Base-by-base conservation (phyloP, 2,113 vertebrate genomes). In the Xerus inauris region DNA sequence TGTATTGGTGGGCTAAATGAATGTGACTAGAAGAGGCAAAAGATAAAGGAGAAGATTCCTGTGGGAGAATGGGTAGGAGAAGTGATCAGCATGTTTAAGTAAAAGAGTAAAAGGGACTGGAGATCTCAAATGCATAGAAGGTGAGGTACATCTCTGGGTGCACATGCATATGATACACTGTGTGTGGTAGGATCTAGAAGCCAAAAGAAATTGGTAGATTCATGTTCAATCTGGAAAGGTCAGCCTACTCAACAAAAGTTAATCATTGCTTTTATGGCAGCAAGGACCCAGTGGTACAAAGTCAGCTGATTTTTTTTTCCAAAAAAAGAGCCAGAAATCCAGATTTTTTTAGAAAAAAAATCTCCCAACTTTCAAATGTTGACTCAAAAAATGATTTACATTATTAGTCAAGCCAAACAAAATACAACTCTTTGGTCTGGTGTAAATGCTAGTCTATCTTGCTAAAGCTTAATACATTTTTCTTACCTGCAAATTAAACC, bases 301-400 rank as follows among this genome's bases (percentile, higher is more conserved):
- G 26, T 75, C 17, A 40, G 19, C 51, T 35, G 67, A 2, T n/a
- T n/a, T 13, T 22, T 49, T 47, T 65, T 16, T 45, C 20, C 42
- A 42, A 67, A 49, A 49, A 19, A 38, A 59, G 49, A 49, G 32
- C 47, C 14, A 59, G 26, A 71, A 85, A 38, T 85, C 35, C 35
- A 49, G 24, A 75, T 73, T 88, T 92, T 67, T 67, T 95, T 69
- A 75, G 30, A 64, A 42, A 65, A 51, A 54, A 47, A 89, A 42
- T 86, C 28, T 91, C 54, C 30, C 59, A 83, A 67, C 38, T 92
- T 87, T 84, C 89, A 72, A 62, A 89, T 76, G 22, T 75, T 59
- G 38, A 62, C 17, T 81, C 28, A 83, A 84, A 83, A 84, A 85
- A 45, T 81, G 91, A 71, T 85, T 85, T 80, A 89, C 82, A 38